Percentiles rank a stretch among this genome's conserved stretches.
These are phyloP conservation scores for Eupithecia pulchellata DNA, from an alignment of 2,888 invertebrate genomes.

Conservation along the genomic window DNA sequence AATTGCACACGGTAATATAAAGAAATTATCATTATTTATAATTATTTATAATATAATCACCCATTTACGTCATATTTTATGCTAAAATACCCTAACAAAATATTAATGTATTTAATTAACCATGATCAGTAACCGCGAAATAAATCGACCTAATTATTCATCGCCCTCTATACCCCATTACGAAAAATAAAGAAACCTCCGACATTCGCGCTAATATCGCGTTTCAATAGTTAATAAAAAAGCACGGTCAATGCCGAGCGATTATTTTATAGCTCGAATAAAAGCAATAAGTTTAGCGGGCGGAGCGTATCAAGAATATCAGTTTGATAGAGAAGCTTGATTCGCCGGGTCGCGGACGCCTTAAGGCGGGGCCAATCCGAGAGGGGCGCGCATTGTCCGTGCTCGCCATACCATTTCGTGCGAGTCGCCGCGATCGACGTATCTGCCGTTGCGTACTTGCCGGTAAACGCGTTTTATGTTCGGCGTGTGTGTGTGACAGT, in stretches of 20 bases:
- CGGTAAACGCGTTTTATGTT: constrained; percentile 56
- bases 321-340: constrained; percentile 82
- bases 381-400: constrained; percentile 62
- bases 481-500: constrained; percentile 68
- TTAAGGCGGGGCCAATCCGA: constrained; percentile 72
- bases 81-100: constrained; percentile 24
- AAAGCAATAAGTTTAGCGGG: constrained; percentile 79
- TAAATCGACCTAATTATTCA: constrained; percentile 36
- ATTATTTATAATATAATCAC: neutral
- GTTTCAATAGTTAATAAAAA: constrained; percentile 61
- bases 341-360: constrained; percentile 82
- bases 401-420: constrained; percentile 72
- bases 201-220: constrained; percentile 51
- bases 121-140: constrained; percentile 28
- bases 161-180: constrained; percentile 49
- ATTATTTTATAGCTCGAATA: constrained; percentile 82
- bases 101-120: constrained; percentile 29
- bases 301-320: constrained; percentile 80
- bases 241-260: constrained; percentile 63
- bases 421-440: constrained; percentile 67
- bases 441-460: constrained; percentile 44
- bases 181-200: constrained; percentile 51
- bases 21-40: constrained; percentile 1
- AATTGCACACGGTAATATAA: constrained; percentile 7
- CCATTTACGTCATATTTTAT: constrained; percentile 17